Conservation (phyloP, 2,797 vertebrate genomes). For the Buphagus erythrorhynchus region DNA sequence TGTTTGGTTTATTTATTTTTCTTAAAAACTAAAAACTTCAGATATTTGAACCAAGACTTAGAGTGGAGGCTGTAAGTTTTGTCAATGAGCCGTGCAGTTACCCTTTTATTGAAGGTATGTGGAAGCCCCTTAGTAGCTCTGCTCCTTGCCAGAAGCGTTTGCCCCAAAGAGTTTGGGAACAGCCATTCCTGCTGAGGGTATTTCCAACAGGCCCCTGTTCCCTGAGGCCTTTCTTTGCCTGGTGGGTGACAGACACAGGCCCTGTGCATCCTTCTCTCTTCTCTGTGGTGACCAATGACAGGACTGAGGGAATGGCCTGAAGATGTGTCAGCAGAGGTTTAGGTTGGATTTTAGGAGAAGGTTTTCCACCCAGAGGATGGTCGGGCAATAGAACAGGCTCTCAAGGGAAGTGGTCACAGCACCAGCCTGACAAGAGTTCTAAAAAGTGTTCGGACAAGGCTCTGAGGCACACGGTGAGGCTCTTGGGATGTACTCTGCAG, state of each 20-base stretch:
- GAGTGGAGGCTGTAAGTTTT: background rate
- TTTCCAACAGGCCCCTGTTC: accelerated
- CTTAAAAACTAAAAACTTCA: background rate
- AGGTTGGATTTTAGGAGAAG: background rate
- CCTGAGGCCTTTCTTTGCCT: background rate
- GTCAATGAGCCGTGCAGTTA: accelerated
- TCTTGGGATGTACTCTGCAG: background rate
- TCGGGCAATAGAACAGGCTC: background rate
- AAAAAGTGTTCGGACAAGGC: background rate
- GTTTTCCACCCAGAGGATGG: background rate
- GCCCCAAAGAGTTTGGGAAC: too few species aligned
- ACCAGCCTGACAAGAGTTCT: background rate
- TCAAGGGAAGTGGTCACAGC: background rate
- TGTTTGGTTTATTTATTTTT: background rate
- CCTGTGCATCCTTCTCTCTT: background rate
- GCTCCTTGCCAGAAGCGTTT: background rate
- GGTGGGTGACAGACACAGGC: accelerated
- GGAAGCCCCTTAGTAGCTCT: background rate
- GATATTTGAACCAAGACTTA: background rate
- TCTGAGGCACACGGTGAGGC: background rate
- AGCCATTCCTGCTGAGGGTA: accelerated
- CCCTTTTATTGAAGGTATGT: accelerated
- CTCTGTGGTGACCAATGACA: background rate
- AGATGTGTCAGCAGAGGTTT: background rate
- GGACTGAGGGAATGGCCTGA: background rate